Evolutionary conservation across 2,113 vertebrate species (phyloP), one percentile per base, ranked within the genome.

Genomic region (Phyllostomus discolor): DNA sequence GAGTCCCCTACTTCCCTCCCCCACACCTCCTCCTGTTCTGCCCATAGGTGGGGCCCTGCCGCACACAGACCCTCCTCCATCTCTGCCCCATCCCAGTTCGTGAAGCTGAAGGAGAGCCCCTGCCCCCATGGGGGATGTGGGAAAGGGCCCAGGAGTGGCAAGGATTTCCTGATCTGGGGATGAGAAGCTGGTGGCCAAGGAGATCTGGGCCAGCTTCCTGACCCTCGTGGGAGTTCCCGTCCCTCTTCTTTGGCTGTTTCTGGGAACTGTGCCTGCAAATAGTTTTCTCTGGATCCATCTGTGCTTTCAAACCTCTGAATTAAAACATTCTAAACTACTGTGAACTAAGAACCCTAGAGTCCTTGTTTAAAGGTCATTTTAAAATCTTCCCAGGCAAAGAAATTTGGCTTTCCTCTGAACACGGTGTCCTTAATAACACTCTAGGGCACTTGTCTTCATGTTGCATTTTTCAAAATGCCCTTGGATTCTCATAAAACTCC

Each of bases 341-440:
- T 62, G 66, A 86, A 33, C 78, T 46, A 57, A 70, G 92, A 78
- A 75, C 78, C 41, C 62, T 31, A 64, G 62, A 64, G 62, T 86
- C n/a, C 67, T 86, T 90, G 17, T 79, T 83, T 90, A 87, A 97
- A 94, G 80, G 89, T 90, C 89, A 80, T 73, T 70, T 95, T 94
- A 94, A 86, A 94, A 64, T 59, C 41, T 86, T 94, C 48, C 66
- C 38, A 75, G 90, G 91, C 54, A 75, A 64, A 94, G 84, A 67
- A 79, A 95, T 35, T 31, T 4, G 12, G 70, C 43, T 79, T 93
- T 90, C 78, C 76, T 90, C 22, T 28, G 86, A 84, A 82, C 2
- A 2, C 33, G 5, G n/a, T 43, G 35, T 85, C 73, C 59, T 54
- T 62, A 87, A 84, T 46, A 79, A 78, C 41, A 19, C 52, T 73